Evolutionary conservation across 2,888 invertebrate species (phyloP).

Genomic region (Ceraclea dissimilis): DNA sequence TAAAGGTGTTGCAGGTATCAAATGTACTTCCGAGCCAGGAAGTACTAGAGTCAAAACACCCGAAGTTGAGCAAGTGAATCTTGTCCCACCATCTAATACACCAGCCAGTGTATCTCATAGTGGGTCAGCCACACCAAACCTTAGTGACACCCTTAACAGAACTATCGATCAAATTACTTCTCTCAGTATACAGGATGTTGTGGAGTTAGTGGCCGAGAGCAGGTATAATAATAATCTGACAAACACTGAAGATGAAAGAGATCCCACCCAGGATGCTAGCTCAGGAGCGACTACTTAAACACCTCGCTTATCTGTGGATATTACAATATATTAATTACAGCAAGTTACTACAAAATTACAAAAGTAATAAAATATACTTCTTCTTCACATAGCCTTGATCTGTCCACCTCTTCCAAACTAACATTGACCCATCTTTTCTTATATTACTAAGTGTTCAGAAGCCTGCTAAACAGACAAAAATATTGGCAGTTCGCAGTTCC

Average conservation of each 20-base stretch:
- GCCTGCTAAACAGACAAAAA: too few species aligned
- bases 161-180: conserved; percentile 17
- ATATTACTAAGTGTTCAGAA: too few species aligned
- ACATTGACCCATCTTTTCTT: too few species aligned
- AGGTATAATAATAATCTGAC: conserved; percentile 1
- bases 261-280: neutral
- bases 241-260: neutral
- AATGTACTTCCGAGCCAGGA: conserved; percentile 8
- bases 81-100: conserved; percentile 19
- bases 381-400: too few species aligned
- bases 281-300: neutral
- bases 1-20: conserved; percentile 55
- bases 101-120: conserved; percentile 18
- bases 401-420: too few species aligned
- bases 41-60: conserved; percentile 16
- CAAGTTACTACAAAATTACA: too few species aligned
- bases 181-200: conserved; percentile 15
- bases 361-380: too few species aligned
- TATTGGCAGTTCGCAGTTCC: too few species aligned
- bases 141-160: conserved; percentile 9
- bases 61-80: conserved; percentile 14
- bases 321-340: too few species aligned
- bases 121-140: conserved; percentile 18
- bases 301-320: too few species aligned
- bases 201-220: conserved; percentile 16